These are phyloP conservation scores for Bettongia penicillata DNA, from an alignment of 2,113 vertebrate genomes.

Conservation along the genomic window DNA sequence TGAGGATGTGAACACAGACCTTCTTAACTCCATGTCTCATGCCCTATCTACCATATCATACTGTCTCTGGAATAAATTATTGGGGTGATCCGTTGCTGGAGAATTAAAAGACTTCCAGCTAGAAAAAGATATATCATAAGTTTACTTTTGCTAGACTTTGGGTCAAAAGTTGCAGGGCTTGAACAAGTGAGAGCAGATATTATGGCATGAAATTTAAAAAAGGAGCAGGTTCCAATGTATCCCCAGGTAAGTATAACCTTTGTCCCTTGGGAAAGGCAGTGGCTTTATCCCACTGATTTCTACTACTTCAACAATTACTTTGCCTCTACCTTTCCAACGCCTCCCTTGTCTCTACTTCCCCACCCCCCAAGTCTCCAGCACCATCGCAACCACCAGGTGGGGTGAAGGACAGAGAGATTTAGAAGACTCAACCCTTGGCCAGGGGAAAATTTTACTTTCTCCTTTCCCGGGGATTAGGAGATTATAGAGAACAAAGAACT, in stretches of 20 bases:
- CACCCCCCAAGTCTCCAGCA: not conserved
- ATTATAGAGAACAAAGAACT: conserved; percentile 68
- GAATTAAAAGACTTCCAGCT: conserved; percentile 12
- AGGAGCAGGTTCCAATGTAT: not conserved
- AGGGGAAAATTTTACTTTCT: conserved; percentile 64
- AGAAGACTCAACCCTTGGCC: conserved; percentile 40
- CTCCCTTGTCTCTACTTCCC: conserved; percentile 33
- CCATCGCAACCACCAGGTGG: conserved; percentile 35
- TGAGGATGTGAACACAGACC: not conserved
- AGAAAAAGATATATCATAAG: not conserved
- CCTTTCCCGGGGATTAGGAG: conserved; percentile 67
- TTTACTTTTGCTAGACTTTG: not conserved
- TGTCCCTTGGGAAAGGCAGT: conserved; percentile 10
- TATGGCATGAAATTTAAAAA: not conserved
- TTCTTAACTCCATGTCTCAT: not conserved
- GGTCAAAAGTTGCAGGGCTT: no score
- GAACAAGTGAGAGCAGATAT: not conserved
- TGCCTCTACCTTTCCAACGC: conserved; percentile 5
- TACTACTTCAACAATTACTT: not conserved
- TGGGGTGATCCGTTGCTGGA: not conserved
- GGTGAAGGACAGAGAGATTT: conserved; percentile 63
- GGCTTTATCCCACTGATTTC: not conserved
- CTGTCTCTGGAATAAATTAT: not conserved
- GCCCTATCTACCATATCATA: not conserved
- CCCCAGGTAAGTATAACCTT: not conserved